These are phyloP conservation scores for Alethe castanea DNA, from an alignment of 2,113 vertebrate genomes.

Conservation along the genomic window DNA sequence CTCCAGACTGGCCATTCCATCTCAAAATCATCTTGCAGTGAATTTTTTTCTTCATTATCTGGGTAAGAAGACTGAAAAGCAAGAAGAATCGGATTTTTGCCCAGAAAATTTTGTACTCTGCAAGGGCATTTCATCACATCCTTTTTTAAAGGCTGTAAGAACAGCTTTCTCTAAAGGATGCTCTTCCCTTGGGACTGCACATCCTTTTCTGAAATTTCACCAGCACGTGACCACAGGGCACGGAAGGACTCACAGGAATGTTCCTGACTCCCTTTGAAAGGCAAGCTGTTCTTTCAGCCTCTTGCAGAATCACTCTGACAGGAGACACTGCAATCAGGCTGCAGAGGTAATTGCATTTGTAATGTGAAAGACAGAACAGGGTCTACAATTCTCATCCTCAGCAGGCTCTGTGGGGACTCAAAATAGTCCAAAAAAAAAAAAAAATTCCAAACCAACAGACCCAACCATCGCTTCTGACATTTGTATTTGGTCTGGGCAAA, in stretches of 20 bases:
- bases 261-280: background rate
- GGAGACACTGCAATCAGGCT: background rate
- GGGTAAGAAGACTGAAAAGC: background rate
- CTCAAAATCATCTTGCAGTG: background rate
- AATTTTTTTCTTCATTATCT: background rate
- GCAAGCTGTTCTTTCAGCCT: conserved; percentile 14
- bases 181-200: background rate
- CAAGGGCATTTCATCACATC: background rate
- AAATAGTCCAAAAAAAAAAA: background rate
- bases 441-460: background rate
- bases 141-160: background rate
- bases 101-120: background rate
- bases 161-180: background rate
- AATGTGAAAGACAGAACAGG: conserved; percentile 23
- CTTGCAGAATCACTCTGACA: background rate
- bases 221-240: background rate
- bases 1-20: background rate
- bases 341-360: background rate
- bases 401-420: background rate
- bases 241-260: background rate
- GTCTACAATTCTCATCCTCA: background rate
- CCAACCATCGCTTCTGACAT: background rate
- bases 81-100: background rate
- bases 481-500: conserved; percentile 28
- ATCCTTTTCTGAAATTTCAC: background rate